Evolutionary conservation across 1,140 invertebrate genomes (phyloP).

Genomic region (Drosophila mojavensis): DNA sequence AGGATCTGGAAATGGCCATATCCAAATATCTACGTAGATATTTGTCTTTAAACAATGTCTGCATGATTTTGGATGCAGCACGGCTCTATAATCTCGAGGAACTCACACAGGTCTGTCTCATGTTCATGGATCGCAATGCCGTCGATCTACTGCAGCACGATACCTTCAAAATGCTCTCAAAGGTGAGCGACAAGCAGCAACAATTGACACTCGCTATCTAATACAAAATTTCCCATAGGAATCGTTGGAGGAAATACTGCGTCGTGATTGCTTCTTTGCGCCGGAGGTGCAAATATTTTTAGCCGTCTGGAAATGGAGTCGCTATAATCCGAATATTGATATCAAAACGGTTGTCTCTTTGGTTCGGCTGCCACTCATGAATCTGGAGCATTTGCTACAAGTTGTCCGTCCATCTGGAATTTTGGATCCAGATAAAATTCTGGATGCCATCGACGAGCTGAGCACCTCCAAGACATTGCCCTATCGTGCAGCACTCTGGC

Average conservation of each 20-base stretch:
- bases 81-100: conserved; percentile 87
- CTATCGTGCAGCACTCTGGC: conserved; percentile 91
- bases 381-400: conserved; percentile 92
- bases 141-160: conserved; percentile 92
- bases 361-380: conserved; percentile 94
- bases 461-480: conserved; percentile 91
- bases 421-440: conserved; percentile 93
- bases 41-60: conserved; percentile 94
- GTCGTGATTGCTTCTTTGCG: conserved; percentile 97
- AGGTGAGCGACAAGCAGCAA: conserved; percentile 85
- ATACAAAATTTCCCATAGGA: conserved; percentile 75
- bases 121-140: conserved; percentile 96
- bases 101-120: conserved; percentile 88
- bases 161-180: conserved; percentile 92
- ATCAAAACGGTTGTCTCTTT: conserved; percentile 85
- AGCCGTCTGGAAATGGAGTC: conserved; percentile 94
- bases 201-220: neutral
- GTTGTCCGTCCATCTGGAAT: conserved; percentile 93
- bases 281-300: conserved; percentile 97
- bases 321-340: conserved; percentile 89
- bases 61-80: conserved; percentile 96
- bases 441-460: conserved; percentile 96
- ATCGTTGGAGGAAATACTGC: conserved; percentile 92
- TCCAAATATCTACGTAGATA: conserved; percentile 96
- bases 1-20: conserved; percentile 94